Conservation (phyloP, 2,888 invertebrate genomes). For the Cistogaster globosa region DNA sequence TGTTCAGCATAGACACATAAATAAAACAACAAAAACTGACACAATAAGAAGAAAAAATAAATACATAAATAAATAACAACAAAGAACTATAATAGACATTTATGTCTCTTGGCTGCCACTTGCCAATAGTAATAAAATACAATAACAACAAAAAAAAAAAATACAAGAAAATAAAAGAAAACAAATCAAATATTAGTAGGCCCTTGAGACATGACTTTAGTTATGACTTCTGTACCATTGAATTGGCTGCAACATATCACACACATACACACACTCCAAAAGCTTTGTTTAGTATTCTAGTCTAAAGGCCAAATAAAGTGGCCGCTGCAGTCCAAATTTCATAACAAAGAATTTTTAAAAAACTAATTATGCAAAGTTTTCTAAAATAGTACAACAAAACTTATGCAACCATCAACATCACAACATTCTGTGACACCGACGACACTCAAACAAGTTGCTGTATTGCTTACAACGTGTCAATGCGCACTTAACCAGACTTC, state of each 20-base stretch:
- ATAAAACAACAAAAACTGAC: slow-evolving; percentile 47
- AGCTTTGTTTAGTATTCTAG: no score
- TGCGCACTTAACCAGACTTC: no score
- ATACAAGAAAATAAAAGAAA: neutral
- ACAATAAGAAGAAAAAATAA: slow-evolving; percentile 10
- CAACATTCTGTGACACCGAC: no score
- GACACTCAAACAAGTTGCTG: no score
- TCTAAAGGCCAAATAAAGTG: no score
- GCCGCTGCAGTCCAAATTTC: no score
- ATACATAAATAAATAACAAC: neutral
- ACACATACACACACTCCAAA: neutral
- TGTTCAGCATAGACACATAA: slow-evolving; percentile 38
- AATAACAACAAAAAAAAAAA: slow-evolving; percentile 19
- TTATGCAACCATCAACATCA: no score
- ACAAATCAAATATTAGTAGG: slow-evolving; percentile 44
- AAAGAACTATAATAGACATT: slow-evolving; percentile 9
- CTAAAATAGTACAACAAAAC: no score
- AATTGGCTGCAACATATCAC: neutral
- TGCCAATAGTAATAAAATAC: slow-evolving; percentile 42
- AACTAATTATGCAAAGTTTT: no score
- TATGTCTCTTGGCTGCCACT: slow-evolving; percentile 44
- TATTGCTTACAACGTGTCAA: no score
- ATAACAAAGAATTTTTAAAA: no score
- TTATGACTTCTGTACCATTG: slow-evolving; percentile 24
- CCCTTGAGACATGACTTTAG: slow-evolving; percentile 56